These are phyloP conservation scores for Paratrypauchen microcephalus DNA, from an alignment of 2,797 vertebrate genomes.

Conservation along the genomic window DNA sequence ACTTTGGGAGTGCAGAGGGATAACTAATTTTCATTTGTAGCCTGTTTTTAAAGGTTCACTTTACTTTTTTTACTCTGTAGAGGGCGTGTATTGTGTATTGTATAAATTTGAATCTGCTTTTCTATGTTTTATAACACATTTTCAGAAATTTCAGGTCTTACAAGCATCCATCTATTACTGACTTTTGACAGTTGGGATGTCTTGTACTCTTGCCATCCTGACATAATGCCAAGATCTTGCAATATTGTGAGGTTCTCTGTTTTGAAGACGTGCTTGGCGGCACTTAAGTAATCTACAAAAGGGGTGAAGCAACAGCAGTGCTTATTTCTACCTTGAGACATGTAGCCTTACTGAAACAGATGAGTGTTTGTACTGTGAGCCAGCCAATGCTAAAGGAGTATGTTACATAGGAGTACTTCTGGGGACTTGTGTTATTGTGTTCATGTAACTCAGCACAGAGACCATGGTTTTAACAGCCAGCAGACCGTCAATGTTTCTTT, in stretches of 20 bases:
- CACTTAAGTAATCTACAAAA: constrained; percentile 61
- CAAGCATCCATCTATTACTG: constrained; percentile 62
- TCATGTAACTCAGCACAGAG: constrained; percentile 70
- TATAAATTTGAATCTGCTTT: constrained; percentile 53
- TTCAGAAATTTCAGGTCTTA: constrained; percentile 67
- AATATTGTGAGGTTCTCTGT: constrained; percentile 56
- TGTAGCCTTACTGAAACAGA: constrained; percentile 68
- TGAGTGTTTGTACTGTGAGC: constrained; percentile 74
- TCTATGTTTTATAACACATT: constrained; percentile 57
- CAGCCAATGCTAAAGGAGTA: constrained; percentile 73
- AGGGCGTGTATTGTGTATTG: constrained; percentile 55
- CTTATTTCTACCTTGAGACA: constrained; percentile 71
- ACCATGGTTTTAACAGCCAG: constrained; percentile 52
- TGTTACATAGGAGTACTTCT: constrained; percentile 74
- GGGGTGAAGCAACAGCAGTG: constrained; percentile 60
- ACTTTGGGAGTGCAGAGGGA: constrained; percentile 46
- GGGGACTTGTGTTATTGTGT: constrained; percentile 59
- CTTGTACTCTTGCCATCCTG: constrained; percentile 49
- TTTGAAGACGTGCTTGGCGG: constrained; percentile 66
- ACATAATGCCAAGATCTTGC: constrained; percentile 50
- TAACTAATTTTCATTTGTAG: constrained; percentile 45
- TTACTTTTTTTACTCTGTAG: constrained; percentile 58
- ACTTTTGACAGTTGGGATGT: constrained; percentile 61
- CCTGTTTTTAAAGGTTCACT: constrained; percentile 35
- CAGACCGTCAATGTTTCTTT: constrained; percentile 70